Base-by-base conservation (phyloP, 2,113 vertebrate genomes). In the Phrynosoma blainvillii region DNA sequence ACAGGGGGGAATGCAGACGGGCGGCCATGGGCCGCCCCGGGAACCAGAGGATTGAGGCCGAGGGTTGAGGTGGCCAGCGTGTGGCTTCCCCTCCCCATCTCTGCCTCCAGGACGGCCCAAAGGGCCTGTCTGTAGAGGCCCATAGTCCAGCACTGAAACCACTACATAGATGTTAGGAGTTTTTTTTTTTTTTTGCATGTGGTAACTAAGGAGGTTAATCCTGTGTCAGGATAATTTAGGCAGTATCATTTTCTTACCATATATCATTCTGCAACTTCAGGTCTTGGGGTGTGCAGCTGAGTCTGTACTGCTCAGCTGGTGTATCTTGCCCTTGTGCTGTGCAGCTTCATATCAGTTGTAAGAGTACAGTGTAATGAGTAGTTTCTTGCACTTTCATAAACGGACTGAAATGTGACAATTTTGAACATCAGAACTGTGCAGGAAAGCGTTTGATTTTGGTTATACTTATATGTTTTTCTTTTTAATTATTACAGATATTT, bases 401-500 rank as follows among this genome's bases (percentile, higher is more conserved):
- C 11, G 1, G 3, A n/a, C 25, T 54, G 66, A 84, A 71, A 40
- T 71, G 4, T 54, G 14, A 30, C 8, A 14, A 42, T 83, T 66
- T 40, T 32, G 10, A 30, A 71, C 27, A 11, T 27, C 79, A 82
- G n/a, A 66, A 66, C 20, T 32, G 78, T 18, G 18, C 59, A 62
- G 14, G 59, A 62, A 62, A 62, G 59, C 54, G n/a, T 79, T 79
- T 16, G 7, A 47, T 78, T 47, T 52, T 79, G 54, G 12, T 30
- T 71, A 62, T 62, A 12, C 75, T 91, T 90, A 90, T 93, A 87
- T 89, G 70, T 40, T 79, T 87, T 89, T 95, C 89, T 96, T 18
- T 93, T 96, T 92, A 93, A 93, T 92, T 54, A 32, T 97, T 97
- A 1, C 97, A 98, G 98, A 97, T 97, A 98, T 98, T 97, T 97